Evolutionary conservation across 2,113 vertebrate species (phyloP).

Genomic region (Etia nguti): DNA sequence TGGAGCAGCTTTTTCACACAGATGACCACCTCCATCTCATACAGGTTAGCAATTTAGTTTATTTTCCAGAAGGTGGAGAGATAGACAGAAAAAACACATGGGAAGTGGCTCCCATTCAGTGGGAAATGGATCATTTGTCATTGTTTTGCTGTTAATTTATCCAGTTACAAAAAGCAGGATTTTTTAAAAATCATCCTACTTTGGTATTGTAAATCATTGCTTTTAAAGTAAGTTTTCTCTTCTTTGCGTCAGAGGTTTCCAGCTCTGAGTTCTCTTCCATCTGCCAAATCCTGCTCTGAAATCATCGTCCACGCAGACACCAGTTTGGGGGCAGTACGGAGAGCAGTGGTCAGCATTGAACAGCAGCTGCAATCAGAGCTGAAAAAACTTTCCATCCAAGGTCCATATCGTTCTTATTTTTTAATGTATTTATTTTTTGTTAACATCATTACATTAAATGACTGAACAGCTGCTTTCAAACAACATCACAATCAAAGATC

Average conservation of each 20-base stretch:
- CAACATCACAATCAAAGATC: background rate
- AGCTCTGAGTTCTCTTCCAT: background rate
- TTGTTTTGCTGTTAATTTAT: background rate
- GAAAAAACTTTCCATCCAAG: constrained; percentile 27
- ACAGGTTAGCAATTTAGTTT: constrained; percentile 46
- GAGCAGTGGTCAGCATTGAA: background rate
- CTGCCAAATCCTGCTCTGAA: background rate
- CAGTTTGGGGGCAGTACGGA: constrained; percentile 33
- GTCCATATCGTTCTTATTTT: background rate
- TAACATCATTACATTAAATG: background rate
- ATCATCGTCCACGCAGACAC: constrained; percentile 29
- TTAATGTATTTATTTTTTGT: background rate
- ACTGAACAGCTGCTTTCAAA: background rate
- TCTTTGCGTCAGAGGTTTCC: constrained; percentile 46
- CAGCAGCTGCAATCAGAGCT: constrained; percentile 20
- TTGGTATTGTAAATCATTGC: background rate
- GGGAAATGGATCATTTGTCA: background rate
- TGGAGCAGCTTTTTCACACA: constrained; percentile 58
- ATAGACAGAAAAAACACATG: background rate
- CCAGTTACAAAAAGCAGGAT: background rate
- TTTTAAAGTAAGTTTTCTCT: background rate
- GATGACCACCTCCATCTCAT: constrained; percentile 71
- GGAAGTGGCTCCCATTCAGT: background rate
- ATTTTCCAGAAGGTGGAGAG: background rate
- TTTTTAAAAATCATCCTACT: background rate